Percentiles rank a stretch among this genome's conserved stretches.
phyloP scores from a whole-genome alignment of 1,140 invertebrate species.

The Metopolophium dirhodum region DNA sequence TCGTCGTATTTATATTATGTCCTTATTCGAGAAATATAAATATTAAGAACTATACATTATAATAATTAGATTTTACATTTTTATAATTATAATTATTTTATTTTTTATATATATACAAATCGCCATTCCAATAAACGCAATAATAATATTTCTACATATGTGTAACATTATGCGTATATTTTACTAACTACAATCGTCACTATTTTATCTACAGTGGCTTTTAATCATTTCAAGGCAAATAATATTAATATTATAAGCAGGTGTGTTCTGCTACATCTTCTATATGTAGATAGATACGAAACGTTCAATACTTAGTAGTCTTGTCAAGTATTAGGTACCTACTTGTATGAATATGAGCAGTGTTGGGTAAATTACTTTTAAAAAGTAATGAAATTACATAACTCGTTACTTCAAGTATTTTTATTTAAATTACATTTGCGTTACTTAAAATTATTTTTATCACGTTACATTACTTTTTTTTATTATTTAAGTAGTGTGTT shows the following conservation, averaged over 20 bases:
- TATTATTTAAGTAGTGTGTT: too few species aligned
- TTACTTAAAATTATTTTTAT: too few species aligned
- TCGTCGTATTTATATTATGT: constrained; percentile 3
- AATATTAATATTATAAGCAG: not conserved
- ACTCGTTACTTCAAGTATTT: too few species aligned
- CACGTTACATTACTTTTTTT: too few species aligned
- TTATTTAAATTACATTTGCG: too few species aligned
- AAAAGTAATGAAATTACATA: too few species aligned
- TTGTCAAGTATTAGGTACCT: not conserved
- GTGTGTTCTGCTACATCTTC: not conserved
- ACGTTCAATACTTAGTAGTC: not conserved
- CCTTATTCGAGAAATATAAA: not conserved
- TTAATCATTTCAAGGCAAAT: not conserved
- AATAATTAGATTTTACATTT: not conserved
- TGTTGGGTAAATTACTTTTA: too few species aligned
- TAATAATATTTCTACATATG: constrained; percentile 4
- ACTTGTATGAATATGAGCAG: not conserved
- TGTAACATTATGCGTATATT: not conserved
- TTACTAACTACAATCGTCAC: not conserved
- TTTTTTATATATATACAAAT: not conserved
- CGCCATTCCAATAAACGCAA: not conserved
- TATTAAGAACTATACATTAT: not conserved
- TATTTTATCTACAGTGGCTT: not conserved
- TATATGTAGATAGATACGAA: not conserved
- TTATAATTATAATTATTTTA: not conserved